Evolutionary conservation across 2,888 invertebrate genomes (phyloP), one percentile per base, ranked within the genome.

Genomic region (Papilio elwesi): DNA sequence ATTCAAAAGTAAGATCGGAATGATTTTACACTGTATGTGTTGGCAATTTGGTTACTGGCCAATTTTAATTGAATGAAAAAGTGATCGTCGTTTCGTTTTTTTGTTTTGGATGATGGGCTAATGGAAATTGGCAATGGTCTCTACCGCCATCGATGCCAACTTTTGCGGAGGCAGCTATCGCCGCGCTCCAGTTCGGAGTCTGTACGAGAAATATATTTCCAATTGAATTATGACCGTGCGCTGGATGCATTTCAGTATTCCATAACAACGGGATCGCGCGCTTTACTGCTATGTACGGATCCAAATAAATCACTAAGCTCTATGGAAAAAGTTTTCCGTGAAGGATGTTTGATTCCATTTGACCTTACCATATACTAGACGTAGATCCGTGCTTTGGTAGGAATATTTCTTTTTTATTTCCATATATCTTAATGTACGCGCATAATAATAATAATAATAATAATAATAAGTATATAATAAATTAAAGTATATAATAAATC

Each of bases 31-130:
- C 74, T 70, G 73, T 78, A 76, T 76, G 76, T 77, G 77, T 77
- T 76, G 76, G 79, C 80, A 80, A 79, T 82, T 82, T 82, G 81
- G 80, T 93, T 85, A 84, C 86, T 81, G 79, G 92, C 92, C 93
- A 93, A 92, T 93, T 90, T 93, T 92, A 93, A 93, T 93, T 93
- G 93, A 93, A 93, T 92, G 88, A 92, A 93, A 93, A 93, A 93
- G 90, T 91, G 90, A 90, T 92, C 90, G 91, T 90, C 91, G 90
- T 90, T 92, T 91, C 92, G 88, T 90, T 92, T 93, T 92, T 93
- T 92, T 92, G 91, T 91, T 92, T 93, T 92, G 92, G 90, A 90
- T 92, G 93, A 93, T 92, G 91, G 90, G 92, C 88, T 93, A 93
- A 93, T 93, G 93, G 93, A 93, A 93, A 93, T 93, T 93, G 93